Evolutionary conservation across 2,797 vertebrate species (phyloP).

Genomic region (Channa striata): DNA sequence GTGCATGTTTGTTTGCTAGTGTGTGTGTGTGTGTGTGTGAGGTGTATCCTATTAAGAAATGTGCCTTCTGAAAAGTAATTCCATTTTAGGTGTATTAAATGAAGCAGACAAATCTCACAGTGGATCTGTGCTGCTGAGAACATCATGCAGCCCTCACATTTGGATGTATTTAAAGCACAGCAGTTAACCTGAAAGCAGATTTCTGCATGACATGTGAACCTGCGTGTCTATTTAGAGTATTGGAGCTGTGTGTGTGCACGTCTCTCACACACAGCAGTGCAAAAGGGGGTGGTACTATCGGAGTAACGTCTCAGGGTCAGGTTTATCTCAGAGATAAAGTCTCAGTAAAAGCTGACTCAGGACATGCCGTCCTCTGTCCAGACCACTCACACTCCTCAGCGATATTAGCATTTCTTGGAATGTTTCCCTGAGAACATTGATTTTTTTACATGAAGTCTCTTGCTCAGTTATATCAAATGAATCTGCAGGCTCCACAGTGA

Average conservation of each 20-base stretch:
- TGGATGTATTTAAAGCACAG: not conserved
- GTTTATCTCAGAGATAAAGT: constrained; percentile 65
- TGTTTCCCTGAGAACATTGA: no score
- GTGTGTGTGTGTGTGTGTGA: constrained; percentile 2
- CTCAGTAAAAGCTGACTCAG: constrained; percentile 64
- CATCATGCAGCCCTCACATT: not conserved
- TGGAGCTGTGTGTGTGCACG: constrained; percentile 10
- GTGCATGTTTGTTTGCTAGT: constrained; percentile 5
- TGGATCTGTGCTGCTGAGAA: not conserved
- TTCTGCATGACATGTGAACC: not conserved
- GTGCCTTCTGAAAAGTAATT: not conserved
- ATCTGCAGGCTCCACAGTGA: no score
- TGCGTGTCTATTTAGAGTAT: not conserved
- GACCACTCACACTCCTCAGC: not conserved
- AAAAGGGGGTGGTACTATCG: constrained; percentile 33
- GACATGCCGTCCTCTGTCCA: constrained; percentile 42
- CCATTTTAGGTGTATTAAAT: not conserved
- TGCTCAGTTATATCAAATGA: no score
- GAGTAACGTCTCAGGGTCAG: constrained; percentile 36
- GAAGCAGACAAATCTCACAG: not conserved
- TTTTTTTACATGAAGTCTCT: no score
- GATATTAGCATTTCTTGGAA: not conserved
- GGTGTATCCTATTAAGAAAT: not conserved
- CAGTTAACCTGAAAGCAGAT: not conserved
- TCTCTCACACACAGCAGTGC: constrained; percentile 7